Conservation (phyloP, 2,888 invertebrate genomes). For the Sesia bembeciformis region DNA sequence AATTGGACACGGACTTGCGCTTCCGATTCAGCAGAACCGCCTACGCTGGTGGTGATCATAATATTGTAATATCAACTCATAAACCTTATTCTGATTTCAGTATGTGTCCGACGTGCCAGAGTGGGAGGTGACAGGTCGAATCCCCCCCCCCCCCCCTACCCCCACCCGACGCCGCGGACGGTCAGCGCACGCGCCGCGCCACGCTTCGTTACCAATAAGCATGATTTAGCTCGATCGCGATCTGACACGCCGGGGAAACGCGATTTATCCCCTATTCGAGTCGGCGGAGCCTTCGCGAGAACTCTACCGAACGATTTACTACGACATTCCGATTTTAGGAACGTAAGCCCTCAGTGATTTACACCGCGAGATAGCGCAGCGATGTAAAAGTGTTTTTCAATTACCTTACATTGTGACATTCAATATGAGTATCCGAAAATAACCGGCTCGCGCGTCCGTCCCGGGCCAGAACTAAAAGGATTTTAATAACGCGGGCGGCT, state of each 20-base stretch:
- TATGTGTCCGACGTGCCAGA: not conserved
- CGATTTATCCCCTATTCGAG: slow-evolving; percentile 17
- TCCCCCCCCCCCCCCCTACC: not conserved
- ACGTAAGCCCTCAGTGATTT: slow-evolving; percentile 9
- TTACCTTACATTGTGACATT: slow-evolving; percentile 37
- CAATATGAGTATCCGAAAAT: slow-evolving; percentile 18
- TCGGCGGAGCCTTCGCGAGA: not conserved
- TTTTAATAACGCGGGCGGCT: slow-evolving; percentile 42
- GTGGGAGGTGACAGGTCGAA: not conserved
- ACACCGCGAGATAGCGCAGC: slow-evolving; percentile 6
- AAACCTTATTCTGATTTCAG: not conserved
- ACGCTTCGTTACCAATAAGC: slow-evolving; percentile 59
- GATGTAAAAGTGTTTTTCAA: slow-evolving; percentile 17
- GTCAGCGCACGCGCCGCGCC: slow-evolving; percentile 33
- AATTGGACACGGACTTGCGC: too few species aligned
- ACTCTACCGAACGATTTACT: slow-evolving; percentile 14
- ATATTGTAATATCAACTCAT: slow-evolving; percentile 4
- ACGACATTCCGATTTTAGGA: slow-evolving; percentile 16
- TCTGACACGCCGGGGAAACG: slow-evolving; percentile 24
- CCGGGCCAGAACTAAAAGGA: slow-evolving; percentile 33
- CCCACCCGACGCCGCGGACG: not conserved
- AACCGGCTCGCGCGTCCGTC: slow-evolving; percentile 12
- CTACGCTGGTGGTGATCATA: slow-evolving; percentile 1
- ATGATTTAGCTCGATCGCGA: slow-evolving; percentile 50
- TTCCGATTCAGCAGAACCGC: too few species aligned